Base-by-base conservation (phyloP, 2,113 vertebrate genomes). In the Odobenus rosmarus region DNA sequence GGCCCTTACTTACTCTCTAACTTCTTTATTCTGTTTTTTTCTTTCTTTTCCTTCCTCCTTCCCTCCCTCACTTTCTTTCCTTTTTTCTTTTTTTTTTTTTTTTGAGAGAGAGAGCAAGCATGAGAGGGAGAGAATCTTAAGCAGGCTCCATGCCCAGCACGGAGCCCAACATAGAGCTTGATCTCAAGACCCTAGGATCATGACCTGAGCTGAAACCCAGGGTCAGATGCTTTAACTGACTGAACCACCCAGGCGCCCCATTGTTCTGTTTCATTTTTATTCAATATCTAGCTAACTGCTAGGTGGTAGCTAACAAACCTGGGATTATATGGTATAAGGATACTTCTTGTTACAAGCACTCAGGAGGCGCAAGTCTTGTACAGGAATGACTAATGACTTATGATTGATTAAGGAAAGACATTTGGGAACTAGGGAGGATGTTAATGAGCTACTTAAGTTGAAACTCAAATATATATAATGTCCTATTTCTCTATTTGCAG, bases 401-500 rank as follows among this genome's bases (percentile, higher is more conserved):
- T 67, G 14, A 84, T 59, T 51, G 39, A 26, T 74, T 23, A 33
- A 90, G 74, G 42, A 61, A 88, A 67, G n/a, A 88, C 51, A 59
- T 53, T 85, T 91, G 21, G 72, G 59, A 76, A 71, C 3, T 69
- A 92, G 24, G 10, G 72, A 83, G 53, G 7, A 87, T 88, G 4
- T 87, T 83, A 89, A 61, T 36, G 23, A 61, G 11, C 24, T 61
- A 67, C n/a, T 72, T 86, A 74, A 72, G 82, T 64, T 85, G 90
- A 89, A 90, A 74, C 21, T 21, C 51, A 69, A n/a, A 11, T 61
- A 12, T 42, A 39, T 49, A 61, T 80, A 59, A 76, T 89, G 16
- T 61, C 55, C 51, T 93, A 7, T 74, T 93, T 61, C 21, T 96
- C 88, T 82, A 5, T 77, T 93, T 80, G 93, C 69, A 79, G 69